These are phyloP conservation scores for Stercorarius parasiticus DNA, from an alignment of 2,113 vertebrate genomes.

Conservation along the genomic window DNA sequence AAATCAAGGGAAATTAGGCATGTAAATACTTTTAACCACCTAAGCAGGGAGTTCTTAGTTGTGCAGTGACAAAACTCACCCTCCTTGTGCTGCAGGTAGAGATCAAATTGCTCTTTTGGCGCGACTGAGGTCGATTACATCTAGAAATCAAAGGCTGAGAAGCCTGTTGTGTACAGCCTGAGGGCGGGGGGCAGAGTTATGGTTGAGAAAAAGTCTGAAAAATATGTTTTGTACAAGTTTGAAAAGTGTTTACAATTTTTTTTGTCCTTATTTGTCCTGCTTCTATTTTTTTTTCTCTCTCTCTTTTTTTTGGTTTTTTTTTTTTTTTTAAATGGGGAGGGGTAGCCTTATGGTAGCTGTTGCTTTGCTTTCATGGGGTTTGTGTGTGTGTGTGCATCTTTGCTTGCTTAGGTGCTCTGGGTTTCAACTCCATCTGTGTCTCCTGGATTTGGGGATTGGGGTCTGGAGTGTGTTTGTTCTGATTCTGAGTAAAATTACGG, in stretches of 20 bases:
- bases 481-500: neutral
- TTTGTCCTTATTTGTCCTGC: neutral
- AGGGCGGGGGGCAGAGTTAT: neutral
- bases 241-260: neutral
- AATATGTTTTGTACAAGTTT: neutral
- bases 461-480: slow-evolving; percentile 1
- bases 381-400: neutral
- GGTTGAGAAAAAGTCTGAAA: neutral
- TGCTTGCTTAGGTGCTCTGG: neutral
- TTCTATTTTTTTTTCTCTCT: neutral
- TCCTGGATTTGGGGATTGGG: neutral
- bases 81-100: neutral
- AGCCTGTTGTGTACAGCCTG: neutral
- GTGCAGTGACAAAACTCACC: neutral
- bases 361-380: neutral
- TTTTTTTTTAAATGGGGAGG: neutral
- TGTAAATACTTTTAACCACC: neutral
- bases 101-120: neutral
- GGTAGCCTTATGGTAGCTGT: neutral
- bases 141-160: neutral
- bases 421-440: neutral
- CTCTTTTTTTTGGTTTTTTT: neutral
- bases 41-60: neutral
- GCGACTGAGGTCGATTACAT: fast-evolving
- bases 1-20: neutral